These are phyloP conservation scores for Myrmecophaga tridactyla DNA, from an alignment of 2,113 vertebrate genomes.

Conservation along the genomic window DNA sequence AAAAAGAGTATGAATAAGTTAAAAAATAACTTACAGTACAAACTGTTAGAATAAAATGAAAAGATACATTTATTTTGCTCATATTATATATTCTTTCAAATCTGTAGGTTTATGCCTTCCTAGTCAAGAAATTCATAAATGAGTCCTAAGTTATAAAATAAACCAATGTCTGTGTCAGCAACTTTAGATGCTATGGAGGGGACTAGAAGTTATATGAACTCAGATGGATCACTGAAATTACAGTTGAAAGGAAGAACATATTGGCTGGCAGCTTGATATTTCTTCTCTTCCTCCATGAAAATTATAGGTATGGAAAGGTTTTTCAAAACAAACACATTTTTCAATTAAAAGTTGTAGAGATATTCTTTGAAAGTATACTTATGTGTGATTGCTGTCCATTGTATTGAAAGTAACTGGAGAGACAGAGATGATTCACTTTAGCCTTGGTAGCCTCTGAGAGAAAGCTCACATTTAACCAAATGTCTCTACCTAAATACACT, in stretches of 20 bases:
- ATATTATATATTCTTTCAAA: conserved; percentile 12
- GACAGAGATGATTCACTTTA: background rate
- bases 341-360: background rate
- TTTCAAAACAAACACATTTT: background rate
- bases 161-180: background rate
- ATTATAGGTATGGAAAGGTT: background rate
- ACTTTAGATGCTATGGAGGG: conserved; percentile 45
- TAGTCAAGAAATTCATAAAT: background rate
- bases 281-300: background rate
- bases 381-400: background rate
- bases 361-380: background rate
- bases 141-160: conserved; percentile 21
- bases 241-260: background rate
- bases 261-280: background rate
- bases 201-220: conserved; percentile 19
- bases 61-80: background rate
- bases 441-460: background rate
- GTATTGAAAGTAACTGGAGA: background rate
- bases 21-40: background rate
- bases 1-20: conserved; percentile 12
- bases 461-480: background rate
- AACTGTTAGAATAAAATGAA: conserved; percentile 41
- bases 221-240: conserved; percentile 5
- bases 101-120: background rate
- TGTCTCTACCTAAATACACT: too few relatives aligned